Percentiles rank a stretch among this genome's conserved stretches.
These are phyloP conservation scores for Chloromyia formosa DNA, from an alignment of 2,888 invertebrate genomes.

Conservation along the genomic window DNA sequence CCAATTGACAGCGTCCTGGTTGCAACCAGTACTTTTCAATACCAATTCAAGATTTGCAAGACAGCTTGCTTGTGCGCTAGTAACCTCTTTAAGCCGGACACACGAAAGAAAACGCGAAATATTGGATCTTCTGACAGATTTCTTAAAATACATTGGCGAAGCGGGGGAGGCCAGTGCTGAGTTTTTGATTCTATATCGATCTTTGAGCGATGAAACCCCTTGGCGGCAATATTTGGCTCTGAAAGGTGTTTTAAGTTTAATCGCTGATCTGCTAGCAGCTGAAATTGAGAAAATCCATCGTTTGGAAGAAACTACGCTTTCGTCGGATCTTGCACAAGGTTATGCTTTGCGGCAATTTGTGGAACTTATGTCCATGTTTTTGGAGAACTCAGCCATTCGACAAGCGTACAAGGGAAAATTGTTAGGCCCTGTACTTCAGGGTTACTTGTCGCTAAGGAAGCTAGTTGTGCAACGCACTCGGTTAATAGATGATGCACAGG, in stretches of 20 bases:
- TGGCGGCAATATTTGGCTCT: constrained; percentile 95
- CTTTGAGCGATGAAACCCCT: constrained; percentile 82
- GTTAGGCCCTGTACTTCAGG: constrained; percentile 79
- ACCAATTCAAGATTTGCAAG: constrained; percentile 88
- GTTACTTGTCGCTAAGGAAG: constrained; percentile 89
- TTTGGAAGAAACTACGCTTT: constrained; percentile 90
- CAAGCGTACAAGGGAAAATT: constrained; percentile 89
- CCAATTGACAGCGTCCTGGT: constrained; percentile 75
- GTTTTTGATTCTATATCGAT: constrained; percentile 87
- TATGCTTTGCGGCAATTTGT: constrained; percentile 91
- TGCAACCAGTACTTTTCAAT: constrained; percentile 92
- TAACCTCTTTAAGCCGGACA: constrained; percentile 81
- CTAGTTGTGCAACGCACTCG: constrained; percentile 94
- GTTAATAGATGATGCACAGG: constrained; percentile 95
- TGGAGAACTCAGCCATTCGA: constrained; percentile 87
- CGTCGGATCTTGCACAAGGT: constrained; percentile 93
- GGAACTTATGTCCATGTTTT: constrained; percentile 85
- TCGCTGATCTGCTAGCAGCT: constrained; percentile 85
- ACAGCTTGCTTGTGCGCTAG: constrained; percentile 87
- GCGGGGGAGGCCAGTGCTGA: constrained; percentile 94
- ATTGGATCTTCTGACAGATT: constrained; percentile 86
- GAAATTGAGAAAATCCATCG: constrained; percentile 90
- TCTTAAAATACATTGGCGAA: constrained; percentile 83
- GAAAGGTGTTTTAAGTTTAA: constrained; percentile 82
- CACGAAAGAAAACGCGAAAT: constrained; percentile 77